These are phyloP conservation scores for Prosopocoilus inquinatus DNA, from an alignment of 2,888 invertebrate genomes.

Conservation along the genomic window DNA sequence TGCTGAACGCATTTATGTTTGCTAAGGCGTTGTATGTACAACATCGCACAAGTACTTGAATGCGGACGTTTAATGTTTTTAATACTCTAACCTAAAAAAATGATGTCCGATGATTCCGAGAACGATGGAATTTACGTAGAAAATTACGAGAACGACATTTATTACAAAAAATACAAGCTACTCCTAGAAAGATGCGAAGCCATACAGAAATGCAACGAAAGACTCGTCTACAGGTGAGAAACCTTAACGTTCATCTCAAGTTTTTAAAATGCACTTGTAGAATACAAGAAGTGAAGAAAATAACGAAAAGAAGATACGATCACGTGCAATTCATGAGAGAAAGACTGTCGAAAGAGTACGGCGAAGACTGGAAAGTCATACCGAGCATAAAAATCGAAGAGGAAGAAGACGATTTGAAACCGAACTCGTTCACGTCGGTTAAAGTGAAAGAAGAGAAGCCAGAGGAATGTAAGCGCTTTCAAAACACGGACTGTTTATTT, in stretches of 20 bases:
- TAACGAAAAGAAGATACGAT: conserved; percentile 64
- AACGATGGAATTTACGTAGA: conserved; percentile 54
- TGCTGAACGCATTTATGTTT: too few relatives aligned
- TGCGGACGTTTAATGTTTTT: not conserved
- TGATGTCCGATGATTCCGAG: conserved; percentile 62
- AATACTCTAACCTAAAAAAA: conserved; percentile 30
- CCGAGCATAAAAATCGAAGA: conserved; percentile 43
- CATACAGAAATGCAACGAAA: conserved; percentile 74
- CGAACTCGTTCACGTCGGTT: conserved; percentile 24
- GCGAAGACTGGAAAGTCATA: conserved; percentile 62
- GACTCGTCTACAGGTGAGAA: conserved; percentile 63
- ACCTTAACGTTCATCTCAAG: conserved; percentile 34
- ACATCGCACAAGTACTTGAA: too few relatives aligned
- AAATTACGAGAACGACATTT: conserved; percentile 62
- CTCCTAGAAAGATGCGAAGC: conserved; percentile 72
- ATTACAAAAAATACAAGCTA: conserved; percentile 72
- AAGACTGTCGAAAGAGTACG: conserved; percentile 65
- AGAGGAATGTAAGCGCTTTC: conserved; percentile 20
- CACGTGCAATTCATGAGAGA: conserved; percentile 69
- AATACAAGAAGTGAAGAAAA: conserved; percentile 70
- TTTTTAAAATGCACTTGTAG: conserved; percentile 44
- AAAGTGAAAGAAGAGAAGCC: conserved; percentile 43
- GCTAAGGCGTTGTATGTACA: too few relatives aligned
- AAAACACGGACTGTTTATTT: conserved; percentile 4
- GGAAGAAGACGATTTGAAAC: conserved; percentile 53